A percentile compares a stretch with the other conserved stretches of the same genome.
Evolutionary conservation across 2,888 invertebrate species (phyloP).

Genomic region (Limenitis camilla): DNA sequence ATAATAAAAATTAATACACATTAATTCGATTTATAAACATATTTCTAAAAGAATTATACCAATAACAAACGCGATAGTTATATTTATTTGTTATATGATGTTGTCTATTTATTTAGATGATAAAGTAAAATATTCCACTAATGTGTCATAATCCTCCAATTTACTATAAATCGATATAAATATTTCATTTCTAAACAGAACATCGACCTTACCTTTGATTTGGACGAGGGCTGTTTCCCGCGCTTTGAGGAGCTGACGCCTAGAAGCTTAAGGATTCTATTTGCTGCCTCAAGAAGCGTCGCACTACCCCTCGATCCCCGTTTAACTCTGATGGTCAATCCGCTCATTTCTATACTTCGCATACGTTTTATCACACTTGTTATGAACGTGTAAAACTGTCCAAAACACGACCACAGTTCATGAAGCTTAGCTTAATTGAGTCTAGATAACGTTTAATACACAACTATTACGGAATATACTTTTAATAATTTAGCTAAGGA

Average conservation of each 20-base stretch:
- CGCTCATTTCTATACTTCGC: conserved; percentile 70
- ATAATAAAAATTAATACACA: no score
- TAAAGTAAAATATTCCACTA: no score
- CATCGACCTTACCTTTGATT: conserved; percentile 63
- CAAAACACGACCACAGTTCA: conserved; percentile 62
- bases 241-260: conserved; percentile 72
- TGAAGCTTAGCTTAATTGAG: conserved; percentile 38
- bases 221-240: conserved; percentile 73
- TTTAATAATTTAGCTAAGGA: conserved; percentile 36
- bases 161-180: neutral
- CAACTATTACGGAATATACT: conserved; percentile 16
- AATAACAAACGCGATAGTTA: no score
- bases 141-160: no score
- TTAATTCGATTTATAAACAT: no score
- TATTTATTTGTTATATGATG: no score
- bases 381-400: conserved; percentile 56
- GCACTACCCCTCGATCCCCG: conserved; percentile 73
- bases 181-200: neutral
- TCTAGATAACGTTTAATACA: conserved; percentile 29
- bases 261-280: conserved; percentile 70
- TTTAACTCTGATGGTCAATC: conserved; percentile 72
- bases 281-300: conserved; percentile 71
- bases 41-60: no score
- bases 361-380: conserved; percentile 52
- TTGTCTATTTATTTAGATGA: no score